Base-by-base conservation (phyloP, 2,113 vertebrate species). In the Eudyptes chrysolophus region DNA sequence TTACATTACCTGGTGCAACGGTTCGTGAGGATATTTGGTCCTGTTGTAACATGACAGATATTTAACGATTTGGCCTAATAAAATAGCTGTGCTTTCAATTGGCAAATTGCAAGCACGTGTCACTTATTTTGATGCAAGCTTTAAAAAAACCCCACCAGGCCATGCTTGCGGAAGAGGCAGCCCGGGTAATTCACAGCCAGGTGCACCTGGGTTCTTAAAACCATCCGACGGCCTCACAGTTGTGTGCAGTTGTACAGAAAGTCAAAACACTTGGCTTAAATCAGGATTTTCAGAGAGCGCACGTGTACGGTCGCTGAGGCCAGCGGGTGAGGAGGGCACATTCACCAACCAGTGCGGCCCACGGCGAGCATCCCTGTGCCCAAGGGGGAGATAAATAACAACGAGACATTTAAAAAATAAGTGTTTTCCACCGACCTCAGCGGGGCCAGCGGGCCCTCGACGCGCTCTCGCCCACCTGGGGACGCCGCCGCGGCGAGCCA, bases 181-280 rank as follows among this genome's bases (percentile, higher is more conserved):
- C 34, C 14, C 0, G 6, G 40, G 44, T 84, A 87, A 80, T 78
- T 82, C 9, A 1, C 77, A 89, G 89, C 72, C 65, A 68, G 84
- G 65, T 57, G 3, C 66, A 5, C 57, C 57, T 4, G 21, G 21
- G 49, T 36, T 77, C 80, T 78, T 64, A 81, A 30, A 68, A 9
- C 65, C 29, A 32, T 10, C 70, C n/a, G 12, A 69, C 71, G 76
- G 51, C 75, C 71, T 52, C 62, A 16, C 61, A 94, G 90, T 61
- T 61, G 75, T 5, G 52, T 18, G 65, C 90, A 92, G 90, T 78
- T 75, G 94, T 54, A 30, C 4, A 1, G 55, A 46, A 88, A 86
- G 69, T 34, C 85, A 44, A 79, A 94, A 88, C 90, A 88, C 94
- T 96, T 90, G 94, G 66, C 90, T 88, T 87, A 76, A 82, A 90